Percentiles rank a stretch among this genome's conserved stretches.
These are phyloP conservation scores for Streptopelia turtur DNA, from an alignment of 2,797 vertebrate genomes.

Conservation along the genomic window DNA sequence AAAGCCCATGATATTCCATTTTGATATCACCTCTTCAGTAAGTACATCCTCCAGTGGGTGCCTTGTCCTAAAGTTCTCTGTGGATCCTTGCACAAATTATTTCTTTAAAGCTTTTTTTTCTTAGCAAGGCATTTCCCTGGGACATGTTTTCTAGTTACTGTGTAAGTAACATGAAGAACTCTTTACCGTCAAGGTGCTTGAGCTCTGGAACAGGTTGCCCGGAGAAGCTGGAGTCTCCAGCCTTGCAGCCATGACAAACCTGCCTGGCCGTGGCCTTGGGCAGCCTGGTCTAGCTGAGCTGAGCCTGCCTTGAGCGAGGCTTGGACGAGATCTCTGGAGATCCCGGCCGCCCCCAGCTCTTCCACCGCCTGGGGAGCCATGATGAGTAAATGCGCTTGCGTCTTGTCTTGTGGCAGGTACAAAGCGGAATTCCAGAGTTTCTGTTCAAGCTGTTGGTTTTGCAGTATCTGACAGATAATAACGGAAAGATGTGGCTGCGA, in stretches of 20 bases:
- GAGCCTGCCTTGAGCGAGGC: not conserved
- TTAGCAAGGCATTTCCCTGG: not conserved
- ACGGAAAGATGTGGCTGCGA: slow-evolving; percentile 91
- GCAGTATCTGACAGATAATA: slow-evolving; percentile 86
- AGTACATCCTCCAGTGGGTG: slow-evolving; percentile 31
- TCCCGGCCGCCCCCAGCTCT: not conserved
- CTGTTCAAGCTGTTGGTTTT: slow-evolving; percentile 93
- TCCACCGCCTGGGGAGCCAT: not conserved
- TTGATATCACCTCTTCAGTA: slow-evolving; percentile 94
- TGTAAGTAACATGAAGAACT: not conserved
- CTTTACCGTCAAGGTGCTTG: not conserved
- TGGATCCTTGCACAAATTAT: not conserved
- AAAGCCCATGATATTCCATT: slow-evolving; percentile 87
- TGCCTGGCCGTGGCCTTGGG: not conserved
- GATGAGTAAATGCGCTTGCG: not conserved
- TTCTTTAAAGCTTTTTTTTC: not conserved
- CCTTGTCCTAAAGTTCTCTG: not conserved
- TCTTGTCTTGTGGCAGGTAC: slow-evolving; percentile 79
- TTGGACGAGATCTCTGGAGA: not conserved
- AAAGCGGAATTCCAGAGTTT: slow-evolving; percentile 88
- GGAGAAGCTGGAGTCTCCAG: not conserved
- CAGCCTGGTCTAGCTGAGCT: not conserved
- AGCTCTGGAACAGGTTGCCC: not conserved
- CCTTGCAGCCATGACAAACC: not conserved
- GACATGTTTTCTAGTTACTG: not conserved